Evolutionary conservation across 1,140 invertebrate species (phyloP).

Genomic region (Psix sp.): DNA sequence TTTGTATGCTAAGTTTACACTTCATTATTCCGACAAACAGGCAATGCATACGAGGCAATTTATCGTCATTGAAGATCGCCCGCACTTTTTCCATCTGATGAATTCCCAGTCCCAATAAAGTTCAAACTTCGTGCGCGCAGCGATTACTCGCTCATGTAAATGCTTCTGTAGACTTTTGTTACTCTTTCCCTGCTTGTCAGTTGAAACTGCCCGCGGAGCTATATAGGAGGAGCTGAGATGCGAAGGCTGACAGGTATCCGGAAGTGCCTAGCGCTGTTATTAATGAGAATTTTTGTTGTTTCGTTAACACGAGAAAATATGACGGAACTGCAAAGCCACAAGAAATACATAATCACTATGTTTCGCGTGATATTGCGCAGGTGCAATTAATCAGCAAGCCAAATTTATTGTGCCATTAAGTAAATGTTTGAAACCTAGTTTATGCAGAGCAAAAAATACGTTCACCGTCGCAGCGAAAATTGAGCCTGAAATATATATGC

Average conservation of each 20-base stretch:
- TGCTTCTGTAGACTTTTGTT: slow-evolving; percentile 44
- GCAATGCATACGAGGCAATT: not conserved
- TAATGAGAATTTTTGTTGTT: slow-evolving; percentile 47
- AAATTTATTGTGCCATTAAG: no score
- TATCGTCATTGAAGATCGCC: slow-evolving; percentile 21
- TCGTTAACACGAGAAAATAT: slow-evolving; percentile 38
- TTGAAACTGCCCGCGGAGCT: slow-evolving; percentile 42
- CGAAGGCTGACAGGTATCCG: slow-evolving; percentile 52
- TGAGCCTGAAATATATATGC: no score
- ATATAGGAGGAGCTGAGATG: slow-evolving; percentile 43
- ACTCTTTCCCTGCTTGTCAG: slow-evolving; percentile 24
- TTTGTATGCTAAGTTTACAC: no score
- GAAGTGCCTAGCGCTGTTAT: slow-evolving; percentile 52
- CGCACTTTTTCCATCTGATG: slow-evolving; percentile 9
- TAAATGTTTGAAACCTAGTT: no score
- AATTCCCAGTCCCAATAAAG: slow-evolving; percentile 8
- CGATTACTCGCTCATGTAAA: slow-evolving; percentile 20
- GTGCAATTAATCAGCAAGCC: slow-evolving; percentile 5
- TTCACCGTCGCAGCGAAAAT: no score
- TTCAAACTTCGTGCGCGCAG: slow-evolving; percentile 22
- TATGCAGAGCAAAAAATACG: no score
- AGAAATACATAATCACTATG: slow-evolving; percentile 25
- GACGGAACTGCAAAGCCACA: slow-evolving; percentile 16
- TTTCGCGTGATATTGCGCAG: not conserved
- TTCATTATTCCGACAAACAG: not conserved